Base-by-base conservation (phyloP, 2,113 vertebrate species). In the Psittacara wagleri region DNA sequence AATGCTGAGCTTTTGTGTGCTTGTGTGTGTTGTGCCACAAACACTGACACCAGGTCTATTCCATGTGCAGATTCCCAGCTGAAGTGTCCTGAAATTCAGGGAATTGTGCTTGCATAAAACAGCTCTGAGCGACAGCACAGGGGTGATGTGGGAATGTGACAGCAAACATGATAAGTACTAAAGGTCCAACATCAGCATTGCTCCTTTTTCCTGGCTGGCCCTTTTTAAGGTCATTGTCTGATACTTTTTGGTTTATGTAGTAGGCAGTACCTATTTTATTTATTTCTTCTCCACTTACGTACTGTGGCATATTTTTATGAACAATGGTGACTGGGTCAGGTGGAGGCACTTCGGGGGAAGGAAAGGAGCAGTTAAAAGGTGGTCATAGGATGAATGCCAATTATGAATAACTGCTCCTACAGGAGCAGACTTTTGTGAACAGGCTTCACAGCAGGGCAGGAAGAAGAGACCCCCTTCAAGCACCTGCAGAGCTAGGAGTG, bases 301-400 rank as follows among this genome's bases (percentile, higher is more conserved):
- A 18, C 22, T 39, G 35, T 25, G 46, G 2, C 9, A 24, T 3
- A 7, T 64, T n/a, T 39, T 51, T 9, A 10, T 23, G 59, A 91
- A 43, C 18, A 72, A 16, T 17, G 39, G 6, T 37, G 19, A 28
- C 31, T 74, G 51, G 20, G 13, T 43, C 29, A 37, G 10, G 6
- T n/a, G 17, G n/a, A 46, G 25, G 18, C 13, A 29, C 13, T 27
- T 6, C 0, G 0, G 17, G n/a, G 22, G 6, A 72, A 43, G 31
- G 54, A 55, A 55, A 55, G 54, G 31, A 55, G 54, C 54, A 33
- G 29, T 55, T 55, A 33, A 55, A 52, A 52, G 51, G 27, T 52
- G 15, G 25, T 28, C 51, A 28, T 27, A 51, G 49, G 24, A 15
- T 51, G 49, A 51, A 51, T 15, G 9, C 8, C 24, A 5, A 6